These are phyloP conservation scores for Oscheius sp. DNA, from an alignment of 2,888 invertebrate species.

Conservation along the genomic window DNA sequence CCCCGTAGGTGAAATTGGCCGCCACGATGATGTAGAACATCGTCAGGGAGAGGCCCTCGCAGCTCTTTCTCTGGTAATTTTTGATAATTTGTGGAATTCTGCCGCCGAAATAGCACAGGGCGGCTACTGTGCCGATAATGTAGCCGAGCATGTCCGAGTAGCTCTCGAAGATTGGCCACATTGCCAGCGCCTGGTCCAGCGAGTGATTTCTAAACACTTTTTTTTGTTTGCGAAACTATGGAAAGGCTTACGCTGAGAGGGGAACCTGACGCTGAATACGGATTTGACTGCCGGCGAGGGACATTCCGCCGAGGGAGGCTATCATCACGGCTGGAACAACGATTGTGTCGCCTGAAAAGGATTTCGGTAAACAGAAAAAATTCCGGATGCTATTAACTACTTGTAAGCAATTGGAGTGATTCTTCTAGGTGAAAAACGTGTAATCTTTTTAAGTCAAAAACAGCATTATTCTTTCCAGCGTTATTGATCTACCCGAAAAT, in stretches of 20 bases:
- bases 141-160: constrained; percentile 71
- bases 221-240: not conserved
- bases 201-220: not conserved
- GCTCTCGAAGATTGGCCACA: constrained; percentile 70
- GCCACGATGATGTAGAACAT: constrained; percentile 73
- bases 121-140: constrained; percentile 72
- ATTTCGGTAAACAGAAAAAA: no score
- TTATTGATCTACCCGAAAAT: no score
- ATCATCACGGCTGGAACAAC: constrained; percentile 62
- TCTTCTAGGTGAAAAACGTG: no score
- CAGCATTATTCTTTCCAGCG: no score
- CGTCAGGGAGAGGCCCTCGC: constrained; percentile 70
- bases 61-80: constrained; percentile 69
- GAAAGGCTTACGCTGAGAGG: not conserved
- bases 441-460: no score
- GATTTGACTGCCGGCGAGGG: constrained; percentile 4
- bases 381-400: no score
- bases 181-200: constrained; percentile 41
- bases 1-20: constrained; percentile 74
- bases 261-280: constrained; percentile 5
- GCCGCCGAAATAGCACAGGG: constrained; percentile 72
- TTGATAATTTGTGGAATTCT: constrained; percentile 71
- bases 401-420: no score
- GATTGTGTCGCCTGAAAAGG: constrained; percentile 53
- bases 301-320: constrained; percentile 52